phyloP scores from a whole-genome alignment of 2,888 invertebrate species.

The Plebejus anna region DNA sequence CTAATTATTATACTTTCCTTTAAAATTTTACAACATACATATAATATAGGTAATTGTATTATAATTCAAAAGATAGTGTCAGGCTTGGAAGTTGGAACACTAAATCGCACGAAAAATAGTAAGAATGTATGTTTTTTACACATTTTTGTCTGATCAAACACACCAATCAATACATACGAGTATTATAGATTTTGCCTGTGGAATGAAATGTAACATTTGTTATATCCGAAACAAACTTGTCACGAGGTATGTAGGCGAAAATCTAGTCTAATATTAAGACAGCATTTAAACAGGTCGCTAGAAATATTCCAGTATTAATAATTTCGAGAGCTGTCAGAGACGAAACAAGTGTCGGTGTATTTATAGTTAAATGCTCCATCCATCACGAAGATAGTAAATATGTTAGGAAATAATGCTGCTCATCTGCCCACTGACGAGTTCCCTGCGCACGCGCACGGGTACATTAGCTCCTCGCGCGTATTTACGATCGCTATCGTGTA shows the following conservation, averaged over 20 bases:
- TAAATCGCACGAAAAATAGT: no score
- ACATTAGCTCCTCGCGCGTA: slow-evolving; percentile 22
- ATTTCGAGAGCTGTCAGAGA: slow-evolving; percentile 18
- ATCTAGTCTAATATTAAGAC: slow-evolving; percentile 11
- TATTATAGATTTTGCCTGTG: background rate
- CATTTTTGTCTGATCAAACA: background rate
- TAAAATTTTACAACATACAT: no score
- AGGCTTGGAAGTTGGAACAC: no score
- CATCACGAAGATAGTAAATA: slow-evolving; percentile 30
- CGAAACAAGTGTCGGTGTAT: slow-evolving; percentile 23
- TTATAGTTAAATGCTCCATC: slow-evolving; percentile 25
- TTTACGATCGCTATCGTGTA: slow-evolving; percentile 27
- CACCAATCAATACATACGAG: no score
- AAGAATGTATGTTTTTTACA: background rate
- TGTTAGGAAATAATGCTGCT: slow-evolving; percentile 23
- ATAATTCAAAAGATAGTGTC: no score
- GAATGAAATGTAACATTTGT: background rate
- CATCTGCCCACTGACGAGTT: slow-evolving; percentile 23
- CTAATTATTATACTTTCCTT: no score
- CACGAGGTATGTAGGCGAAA: background rate
- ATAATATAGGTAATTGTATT: no score
- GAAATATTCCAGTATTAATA: slow-evolving; percentile 25
- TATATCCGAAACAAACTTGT: background rate
- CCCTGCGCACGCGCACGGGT: slow-evolving; percentile 20
- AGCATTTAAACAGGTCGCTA: slow-evolving; percentile 11